Evolutionary conservation across 2,888 invertebrate species (phyloP), one percentile per base, ranked within the genome.

Genomic region (Boloria selene): DNA sequence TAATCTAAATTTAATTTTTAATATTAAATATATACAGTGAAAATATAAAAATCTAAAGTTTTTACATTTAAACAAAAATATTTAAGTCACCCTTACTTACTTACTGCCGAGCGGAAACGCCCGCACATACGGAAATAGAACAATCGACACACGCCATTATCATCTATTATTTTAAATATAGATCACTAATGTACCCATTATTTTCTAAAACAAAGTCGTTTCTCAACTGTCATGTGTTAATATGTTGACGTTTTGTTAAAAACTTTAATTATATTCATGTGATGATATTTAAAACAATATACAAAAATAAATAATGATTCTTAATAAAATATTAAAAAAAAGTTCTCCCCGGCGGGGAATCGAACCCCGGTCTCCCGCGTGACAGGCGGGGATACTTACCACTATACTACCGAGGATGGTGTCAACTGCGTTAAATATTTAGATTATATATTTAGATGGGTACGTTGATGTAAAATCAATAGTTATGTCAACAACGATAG

Each of bases 301-400:
- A 38, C 3, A 10, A 10, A 7, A 10, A 38, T 38, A 38, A 38
- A 38, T 38, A 2, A 38, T 38, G 31, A 38, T 10, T 38, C 10
- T 38, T 10, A 38, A 38, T 38, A 38, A 10, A 38, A 38, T 2
- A 38, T 10, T 10, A 38, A 31, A 31, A 31, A 13, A 50, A 50
- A 18, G 1, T 3, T 13, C 76, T 77, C 77, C 72, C 87, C 91
- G 90, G 90, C 92, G 90, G 92, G 92, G 92, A 92, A 92, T 93
- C 91, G 92, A 93, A 93, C 92, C 92, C 92, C 90, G 92, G 92
- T 92, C 92, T 92, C 92, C 90, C 92, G 92, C 92, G 92, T 92
- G 92, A 92, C 91, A 93, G 92, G 92, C 92, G 92, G 92, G 92
- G 91, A 92, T 92, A 92, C 92, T 92, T 70, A 92, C 92, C 92